A percentile compares a stretch with the other conserved stretches of the same genome.
These are phyloP conservation scores for Epistrophella euchroma DNA, from an alignment of 2,888 invertebrate genomes.

Conservation along the genomic window DNA sequence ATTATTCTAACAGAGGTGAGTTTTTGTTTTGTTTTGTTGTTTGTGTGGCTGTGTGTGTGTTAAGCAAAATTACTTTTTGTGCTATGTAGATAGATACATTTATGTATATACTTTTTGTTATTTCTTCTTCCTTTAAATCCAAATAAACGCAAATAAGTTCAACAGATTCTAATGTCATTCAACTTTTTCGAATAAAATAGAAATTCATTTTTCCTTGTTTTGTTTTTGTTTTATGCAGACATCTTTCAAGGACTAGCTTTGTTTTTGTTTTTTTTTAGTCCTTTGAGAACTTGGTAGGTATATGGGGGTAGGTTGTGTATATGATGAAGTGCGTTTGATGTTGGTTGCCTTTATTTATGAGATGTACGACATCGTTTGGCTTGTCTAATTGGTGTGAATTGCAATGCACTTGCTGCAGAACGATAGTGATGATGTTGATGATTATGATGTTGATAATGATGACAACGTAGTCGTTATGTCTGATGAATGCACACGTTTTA, in stretches of 20 bases:
- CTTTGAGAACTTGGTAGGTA: constrained; percentile 14
- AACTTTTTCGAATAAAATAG: constrained; percentile 45
- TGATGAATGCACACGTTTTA: constrained; percentile 42
- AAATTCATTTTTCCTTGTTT: background rate
- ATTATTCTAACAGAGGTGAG: constrained; percentile 93
- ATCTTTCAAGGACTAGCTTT: constrained; percentile 61
- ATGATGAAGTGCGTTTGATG: constrained; percentile 61
- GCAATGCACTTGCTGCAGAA: constrained; percentile 46
- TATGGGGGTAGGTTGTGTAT: background rate
- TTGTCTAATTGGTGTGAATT: constrained; percentile 64
- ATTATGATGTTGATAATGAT: constrained; percentile 11
- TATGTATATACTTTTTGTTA: constrained; percentile 9
- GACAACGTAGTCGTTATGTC: constrained; percentile 48
- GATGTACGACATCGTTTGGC: constrained; percentile 35
- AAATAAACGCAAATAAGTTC: constrained; percentile 33
- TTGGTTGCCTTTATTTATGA: constrained; percentile 25
- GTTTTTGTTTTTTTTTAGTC: constrained; percentile 14
- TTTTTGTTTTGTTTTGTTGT: constrained; percentile 51
- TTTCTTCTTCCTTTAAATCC: background rate
- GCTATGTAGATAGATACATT: too few relatives aligned
- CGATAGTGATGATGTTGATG: constrained; percentile 14
- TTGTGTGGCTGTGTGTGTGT: background rate
- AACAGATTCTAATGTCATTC: constrained; percentile 67
- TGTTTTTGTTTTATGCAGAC: constrained; percentile 44
- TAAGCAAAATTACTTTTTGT: constrained; percentile 2